phyloP scores from a whole-genome alignment of 2,888 invertebrate species.

The Geotrupes spiniger region DNA sequence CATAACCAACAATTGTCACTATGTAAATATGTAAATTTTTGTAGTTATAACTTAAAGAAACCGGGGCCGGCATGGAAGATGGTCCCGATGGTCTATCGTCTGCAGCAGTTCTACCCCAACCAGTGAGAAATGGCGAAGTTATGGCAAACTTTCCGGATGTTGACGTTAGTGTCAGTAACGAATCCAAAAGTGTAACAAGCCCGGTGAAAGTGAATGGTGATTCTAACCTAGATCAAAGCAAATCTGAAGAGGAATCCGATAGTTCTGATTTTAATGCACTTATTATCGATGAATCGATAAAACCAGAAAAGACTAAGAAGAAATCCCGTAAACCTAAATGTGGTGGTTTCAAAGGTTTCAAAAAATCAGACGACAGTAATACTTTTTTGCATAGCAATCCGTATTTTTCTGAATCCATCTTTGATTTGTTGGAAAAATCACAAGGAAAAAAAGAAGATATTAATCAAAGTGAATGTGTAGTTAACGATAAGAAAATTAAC shows the following conservation, averaged over 20 bases:
- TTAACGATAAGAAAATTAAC: conserved; percentile 15
- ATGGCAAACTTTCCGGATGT: conserved; percentile 45
- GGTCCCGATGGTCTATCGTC: conserved; percentile 39
- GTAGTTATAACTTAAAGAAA: conserved; percentile 24
- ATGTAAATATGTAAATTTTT: conserved; percentile 14
- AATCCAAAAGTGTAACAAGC: conserved; percentile 16
- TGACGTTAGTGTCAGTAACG: conserved; percentile 21
- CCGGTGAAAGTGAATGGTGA: conserved; percentile 43
- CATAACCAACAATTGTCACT: conserved; percentile 18
- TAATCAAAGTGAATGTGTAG: conserved; percentile 8
- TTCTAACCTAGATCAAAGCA: conserved; percentile 20
- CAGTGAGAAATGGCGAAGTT: conserved; percentile 41
- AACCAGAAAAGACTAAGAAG: conserved; percentile 26
- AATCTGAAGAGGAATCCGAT: conserved; percentile 36
- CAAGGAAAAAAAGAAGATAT: conserved; percentile 19
- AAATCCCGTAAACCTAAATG: conserved; percentile 20
- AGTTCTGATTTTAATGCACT: conserved; percentile 49
- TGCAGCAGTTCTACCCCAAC: conserved; percentile 32
- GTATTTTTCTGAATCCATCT: conserved; percentile 47
- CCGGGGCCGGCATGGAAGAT: conserved; percentile 48
- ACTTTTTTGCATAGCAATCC: conserved; percentile 43
- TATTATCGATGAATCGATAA: conserved; percentile 45
- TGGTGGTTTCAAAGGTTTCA: conserved; percentile 27
- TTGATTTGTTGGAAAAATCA: conserved; percentile 40
- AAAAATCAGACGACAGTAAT: conserved; percentile 14